Percentiles rank a stretch among this genome's conserved stretches.
Conservation (phyloP, 2,113 vertebrate genomes). For the Sinocyclocheilus anophthalmus region DNA sequence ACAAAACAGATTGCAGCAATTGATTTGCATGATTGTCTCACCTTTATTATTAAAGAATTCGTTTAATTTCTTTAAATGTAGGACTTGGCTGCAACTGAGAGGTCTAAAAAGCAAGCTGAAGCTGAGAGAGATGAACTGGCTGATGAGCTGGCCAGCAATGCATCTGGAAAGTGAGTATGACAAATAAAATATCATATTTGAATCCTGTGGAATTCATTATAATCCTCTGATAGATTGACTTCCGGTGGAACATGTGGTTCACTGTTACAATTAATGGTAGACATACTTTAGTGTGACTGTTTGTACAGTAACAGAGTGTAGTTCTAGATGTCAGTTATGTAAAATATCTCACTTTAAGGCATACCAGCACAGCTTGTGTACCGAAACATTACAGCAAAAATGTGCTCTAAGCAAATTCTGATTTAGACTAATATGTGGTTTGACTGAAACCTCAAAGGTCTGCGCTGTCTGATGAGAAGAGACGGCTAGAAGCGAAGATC, state of each 20-base stretch:
- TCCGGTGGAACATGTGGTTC: neutral
- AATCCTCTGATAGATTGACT: constrained; percentile 13
- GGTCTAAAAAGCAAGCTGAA: constrained; percentile 92
- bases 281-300: neutral
- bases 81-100: constrained; percentile 93
- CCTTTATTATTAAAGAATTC: neutral
- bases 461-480: constrained; percentile 92
- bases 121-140: constrained; percentile 94
- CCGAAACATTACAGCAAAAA: neutral
- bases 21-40: neutral
- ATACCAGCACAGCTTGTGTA: neutral
- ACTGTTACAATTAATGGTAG: constrained; percentile 8
- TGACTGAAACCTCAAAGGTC: constrained; percentile 72
- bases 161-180: constrained; percentile 86
- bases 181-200: constrained; percentile 16
- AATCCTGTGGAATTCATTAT: constrained; percentile 27
- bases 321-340: neutral
- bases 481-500: constrained; percentile 92
- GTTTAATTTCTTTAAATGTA: constrained; percentile 55
- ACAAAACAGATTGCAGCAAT: neutral
- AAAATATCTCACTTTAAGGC: neutral
- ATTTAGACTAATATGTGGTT: constrained; percentile 11
- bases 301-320: neutral
- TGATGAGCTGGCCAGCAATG: constrained; percentile 90
- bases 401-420: neutral